Base-by-base conservation (phyloP, 2,888 invertebrate genomes). In the Troides helena region DNA sequence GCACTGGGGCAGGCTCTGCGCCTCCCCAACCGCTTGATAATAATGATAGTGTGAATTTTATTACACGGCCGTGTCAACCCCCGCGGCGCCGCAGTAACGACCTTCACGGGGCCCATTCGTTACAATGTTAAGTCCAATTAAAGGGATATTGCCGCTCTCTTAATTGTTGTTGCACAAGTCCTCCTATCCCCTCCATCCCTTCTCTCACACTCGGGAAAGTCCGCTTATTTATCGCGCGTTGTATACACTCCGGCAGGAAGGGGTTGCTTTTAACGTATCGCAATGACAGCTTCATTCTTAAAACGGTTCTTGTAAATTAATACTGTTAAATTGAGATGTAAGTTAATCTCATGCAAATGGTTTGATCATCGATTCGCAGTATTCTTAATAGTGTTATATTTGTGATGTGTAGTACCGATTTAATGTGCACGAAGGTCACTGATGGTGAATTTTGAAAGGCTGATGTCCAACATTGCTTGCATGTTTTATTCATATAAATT, bases 161-260 rank as follows among this genome's bases (percentile, higher is more conserved):
- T 85, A 85, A 85, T 82, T 84, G 84, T 83, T 84, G 83, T 84
- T 85, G 75, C 76, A 75, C 78, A 84, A 85, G 79, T 70, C 62
- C 30, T 7, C 56, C 67, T 30, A 7, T 25, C 21, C 25, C 43
- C 58, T 43, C 8, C 36, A 84, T 80, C 76, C 80, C 80, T 81
- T 79, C 80, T 10, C 39, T 10, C 39, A 39, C 8, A 39, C 39
- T 75, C 69, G 77, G 79, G 67, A 71, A 72, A 72, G 74, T 72
- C 69, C 68, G 62, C 69, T 67, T 68, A 69, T 68, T 74, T 60
- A 73, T 70, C 63, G 72, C 53, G 25, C 53, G 23, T 30, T 30
- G 30, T 30, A 30, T 30, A 30, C 39, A 60, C 10, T 64, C 53
- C 23, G 36, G 64, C 18, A 53, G 14, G 17, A 14, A n/a, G 46